Conservation (phyloP, 2,888 invertebrate species). For the Tipula unca region DNA sequence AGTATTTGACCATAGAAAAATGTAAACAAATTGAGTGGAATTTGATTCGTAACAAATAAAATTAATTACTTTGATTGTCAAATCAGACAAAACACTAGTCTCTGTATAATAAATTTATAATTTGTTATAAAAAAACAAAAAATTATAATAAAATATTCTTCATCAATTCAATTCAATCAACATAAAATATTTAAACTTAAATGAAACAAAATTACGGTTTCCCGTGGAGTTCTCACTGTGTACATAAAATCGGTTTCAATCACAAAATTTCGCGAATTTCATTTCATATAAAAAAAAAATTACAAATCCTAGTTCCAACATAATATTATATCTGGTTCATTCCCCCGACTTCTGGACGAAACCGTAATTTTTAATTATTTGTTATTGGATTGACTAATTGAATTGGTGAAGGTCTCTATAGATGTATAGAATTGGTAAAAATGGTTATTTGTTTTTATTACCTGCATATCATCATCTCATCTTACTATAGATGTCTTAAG, state of each 20-base stretch:
- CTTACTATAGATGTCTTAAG: not conserved
- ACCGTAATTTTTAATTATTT: not conserved
- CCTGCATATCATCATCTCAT: not conserved
- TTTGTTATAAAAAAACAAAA: not conserved
- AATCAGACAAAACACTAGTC: too few relatives aligned
- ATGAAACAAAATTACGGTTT: constrained; percentile 15
- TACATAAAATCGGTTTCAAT: not conserved
- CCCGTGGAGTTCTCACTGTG: constrained; percentile 10
- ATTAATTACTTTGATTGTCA: too few relatives aligned
- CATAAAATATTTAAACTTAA: not conserved
- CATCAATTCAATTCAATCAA: constrained; percentile 10
- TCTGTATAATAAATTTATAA: too few relatives aligned
- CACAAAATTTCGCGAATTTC: not conserved
- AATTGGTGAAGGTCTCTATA: not conserved
- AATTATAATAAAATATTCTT: not conserved
- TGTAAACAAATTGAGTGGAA: too few relatives aligned
- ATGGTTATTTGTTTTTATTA: not conserved
- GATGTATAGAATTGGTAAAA: not conserved
- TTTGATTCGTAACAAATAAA: too few relatives aligned
- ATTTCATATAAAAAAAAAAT: not conserved
- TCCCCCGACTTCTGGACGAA: not conserved
- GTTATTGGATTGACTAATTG: not conserved
- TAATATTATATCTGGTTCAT: not conserved
- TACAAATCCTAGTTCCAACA: not conserved
- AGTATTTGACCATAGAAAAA: too few relatives aligned